Evolutionary conservation across 2,888 invertebrate species (phyloP).

Genomic region (Dicycla oo): DNA sequence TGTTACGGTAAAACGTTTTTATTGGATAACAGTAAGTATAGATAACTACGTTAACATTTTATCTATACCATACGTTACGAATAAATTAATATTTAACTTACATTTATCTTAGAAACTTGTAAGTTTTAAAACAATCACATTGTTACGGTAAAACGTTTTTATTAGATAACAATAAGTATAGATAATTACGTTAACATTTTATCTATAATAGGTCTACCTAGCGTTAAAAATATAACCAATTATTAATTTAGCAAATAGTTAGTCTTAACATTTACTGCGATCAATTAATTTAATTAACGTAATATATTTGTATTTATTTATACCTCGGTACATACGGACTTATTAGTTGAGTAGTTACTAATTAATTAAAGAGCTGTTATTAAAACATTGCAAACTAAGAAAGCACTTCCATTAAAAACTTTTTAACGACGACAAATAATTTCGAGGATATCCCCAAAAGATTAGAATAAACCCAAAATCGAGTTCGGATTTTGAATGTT

Average conservation of each 20-base stretch:
- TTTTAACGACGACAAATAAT: not conserved
- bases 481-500: constrained; percentile 60
- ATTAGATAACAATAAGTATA: constrained; percentile 11
- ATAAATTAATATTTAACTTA: too few species aligned
- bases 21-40: too few species aligned
- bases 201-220: too few species aligned
- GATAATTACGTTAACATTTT: too few species aligned
- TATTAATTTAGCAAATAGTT: not conserved
- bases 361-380: constrained; percentile 18
- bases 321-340: not conserved
- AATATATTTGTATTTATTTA: constrained; percentile 5
- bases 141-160: constrained; percentile 8
- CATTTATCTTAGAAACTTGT: not conserved
- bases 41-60: too few species aligned
- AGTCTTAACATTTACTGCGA: not conserved
- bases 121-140: not conserved
- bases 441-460: constrained; percentile 5
- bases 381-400: not conserved
- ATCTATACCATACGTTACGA: too few species aligned
- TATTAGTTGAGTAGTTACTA: constrained; percentile 21
- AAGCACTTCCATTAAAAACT: not conserved
- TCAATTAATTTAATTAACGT: constrained; percentile 22
- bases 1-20: too few species aligned
- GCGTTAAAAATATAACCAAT: constrained; percentile 21
- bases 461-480: constrained; percentile 45